phyloP scores from a whole-genome alignment of 1,140 invertebrate genomes.

The Lordiphosa mommai region DNA sequence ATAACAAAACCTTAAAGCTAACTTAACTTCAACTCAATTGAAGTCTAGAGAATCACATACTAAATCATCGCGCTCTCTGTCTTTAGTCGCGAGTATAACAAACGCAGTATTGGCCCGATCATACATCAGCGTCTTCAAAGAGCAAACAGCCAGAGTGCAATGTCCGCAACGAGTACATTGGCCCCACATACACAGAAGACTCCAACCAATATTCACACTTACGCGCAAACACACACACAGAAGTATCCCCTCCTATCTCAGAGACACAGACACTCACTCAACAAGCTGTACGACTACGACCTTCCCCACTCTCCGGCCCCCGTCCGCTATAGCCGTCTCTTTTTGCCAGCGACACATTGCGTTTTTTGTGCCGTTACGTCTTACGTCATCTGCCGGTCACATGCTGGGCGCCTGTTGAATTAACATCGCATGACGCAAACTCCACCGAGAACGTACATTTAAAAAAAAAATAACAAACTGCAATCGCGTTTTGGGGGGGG shows the following conservation, averaged over 20 bases:
- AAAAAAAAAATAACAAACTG: background rate
- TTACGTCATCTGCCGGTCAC: slow-evolving; percentile 17
- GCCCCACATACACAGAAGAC: slow-evolving; percentile 4
- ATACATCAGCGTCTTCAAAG: background rate
- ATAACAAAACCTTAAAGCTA: no score
- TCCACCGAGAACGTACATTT: slow-evolving; percentile 71
- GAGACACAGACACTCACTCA: slow-evolving; percentile 5
- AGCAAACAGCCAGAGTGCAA: slow-evolving; percentile 1
- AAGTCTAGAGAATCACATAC: no score
- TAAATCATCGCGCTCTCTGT: no score
- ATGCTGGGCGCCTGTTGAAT: slow-evolving; percentile 65
- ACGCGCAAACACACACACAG: slow-evolving; percentile 18
- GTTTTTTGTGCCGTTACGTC: slow-evolving; percentile 51
- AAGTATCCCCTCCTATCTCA: background rate
- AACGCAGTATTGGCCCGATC: background rate
- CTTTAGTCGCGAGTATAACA: background rate
- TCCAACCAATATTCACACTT: slow-evolving; percentile 10
- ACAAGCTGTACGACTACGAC: slow-evolving; percentile 34
- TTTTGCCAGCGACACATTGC: slow-evolving; percentile 17
- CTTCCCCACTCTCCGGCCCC: slow-evolving; percentile 2
- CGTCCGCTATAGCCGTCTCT: slow-evolving; percentile 25
- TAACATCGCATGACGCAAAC: slow-evolving; percentile 78
- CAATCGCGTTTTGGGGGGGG: slow-evolving; percentile 7
- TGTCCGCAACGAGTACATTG: slow-evolving; percentile 2
- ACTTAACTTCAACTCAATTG: no score